phyloP scores from a whole-genome alignment of 2,797 vertebrate species.

The Champsocephalus gunnari region DNA sequence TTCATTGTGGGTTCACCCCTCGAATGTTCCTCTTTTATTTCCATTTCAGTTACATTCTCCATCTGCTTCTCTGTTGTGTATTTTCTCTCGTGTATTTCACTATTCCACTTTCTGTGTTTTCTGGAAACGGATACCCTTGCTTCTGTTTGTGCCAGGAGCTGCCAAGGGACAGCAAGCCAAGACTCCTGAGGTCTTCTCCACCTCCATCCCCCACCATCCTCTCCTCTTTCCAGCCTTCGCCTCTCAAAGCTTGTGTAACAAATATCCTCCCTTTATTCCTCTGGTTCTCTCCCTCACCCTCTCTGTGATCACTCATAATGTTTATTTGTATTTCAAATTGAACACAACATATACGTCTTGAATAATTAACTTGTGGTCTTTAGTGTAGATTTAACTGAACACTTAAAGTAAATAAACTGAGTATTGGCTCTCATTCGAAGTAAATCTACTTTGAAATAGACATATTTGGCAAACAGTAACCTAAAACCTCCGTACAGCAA shows the following conservation, averaged over 20 bases:
- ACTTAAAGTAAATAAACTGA: background rate
- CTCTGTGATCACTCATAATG: background rate
- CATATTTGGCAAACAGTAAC: background rate
- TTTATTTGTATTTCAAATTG: background rate
- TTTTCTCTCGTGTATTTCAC: slow-evolving; percentile 1
- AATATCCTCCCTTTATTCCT: slow-evolving; percentile 21
- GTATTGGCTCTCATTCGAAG: background rate
- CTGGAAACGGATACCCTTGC: slow-evolving; percentile 33
- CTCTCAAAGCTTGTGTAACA: slow-evolving; percentile 10
- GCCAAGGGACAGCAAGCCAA: slow-evolving; percentile 52
- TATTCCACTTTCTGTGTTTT: slow-evolving; percentile 24
- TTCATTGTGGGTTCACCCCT: background rate
- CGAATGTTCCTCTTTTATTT: background rate
- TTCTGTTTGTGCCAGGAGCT: slow-evolving; percentile 34
- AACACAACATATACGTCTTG: background rate
- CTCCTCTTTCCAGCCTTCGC: slow-evolving; percentile 5
- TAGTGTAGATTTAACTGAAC: background rate
- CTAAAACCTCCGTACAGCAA: background rate
- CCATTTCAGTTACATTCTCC: background rate
- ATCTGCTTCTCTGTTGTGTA: background rate
- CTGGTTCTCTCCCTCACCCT: slow-evolving; percentile 9
- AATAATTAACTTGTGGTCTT: background rate
- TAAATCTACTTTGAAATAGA: background rate
- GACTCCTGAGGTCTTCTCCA: slow-evolving; percentile 45
- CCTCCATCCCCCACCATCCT: slow-evolving; percentile 32